phyloP scores from a whole-genome alignment of 64 coral and sea anemone genomes.

The Montipora efflorescens region DNA sequence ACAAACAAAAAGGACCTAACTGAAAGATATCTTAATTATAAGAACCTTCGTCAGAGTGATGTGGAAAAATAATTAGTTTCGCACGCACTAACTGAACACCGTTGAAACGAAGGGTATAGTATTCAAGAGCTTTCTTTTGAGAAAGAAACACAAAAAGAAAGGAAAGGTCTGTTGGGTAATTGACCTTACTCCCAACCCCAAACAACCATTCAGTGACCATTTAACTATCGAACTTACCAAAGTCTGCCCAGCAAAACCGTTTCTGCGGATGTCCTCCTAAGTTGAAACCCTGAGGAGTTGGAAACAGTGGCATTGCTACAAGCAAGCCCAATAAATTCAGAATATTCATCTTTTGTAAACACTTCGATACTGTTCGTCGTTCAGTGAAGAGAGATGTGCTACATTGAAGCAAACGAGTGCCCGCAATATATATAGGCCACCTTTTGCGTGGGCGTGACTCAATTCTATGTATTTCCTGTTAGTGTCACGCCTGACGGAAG shows the following conservation, averaged over 20 bases:
- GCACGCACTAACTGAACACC: too few species aligned
- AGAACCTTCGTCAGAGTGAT: too few species aligned
- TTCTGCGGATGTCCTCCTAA: conserved; percentile 13
- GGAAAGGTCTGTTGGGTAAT: background rate
- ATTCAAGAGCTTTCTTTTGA: too few species aligned
- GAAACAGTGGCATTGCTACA: background rate
- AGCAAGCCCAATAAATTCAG: conserved; percentile 1
- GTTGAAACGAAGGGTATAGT: too few species aligned
- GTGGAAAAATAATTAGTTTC: too few species aligned
- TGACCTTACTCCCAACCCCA: background rate
- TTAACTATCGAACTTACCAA: conserved; percentile 2
- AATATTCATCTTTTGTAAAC: background rate
- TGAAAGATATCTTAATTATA: too few species aligned
- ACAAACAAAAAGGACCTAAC: too few species aligned
- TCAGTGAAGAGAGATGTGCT: background rate
- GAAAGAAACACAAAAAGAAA: too few species aligned
- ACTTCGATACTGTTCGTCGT: background rate
- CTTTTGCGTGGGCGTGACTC: background rate
- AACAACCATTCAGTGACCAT: background rate
- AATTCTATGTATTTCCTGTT: conserved; percentile 10
- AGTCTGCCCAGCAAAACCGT: conserved; percentile 21
- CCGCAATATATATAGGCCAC: background rate
- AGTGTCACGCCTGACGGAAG: background rate
- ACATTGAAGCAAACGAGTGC: background rate
- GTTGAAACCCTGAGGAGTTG: background rate